Base-by-base conservation (phyloP, 2,888 invertebrate genomes). In the Sarcophaga caerulescens region DNA sequence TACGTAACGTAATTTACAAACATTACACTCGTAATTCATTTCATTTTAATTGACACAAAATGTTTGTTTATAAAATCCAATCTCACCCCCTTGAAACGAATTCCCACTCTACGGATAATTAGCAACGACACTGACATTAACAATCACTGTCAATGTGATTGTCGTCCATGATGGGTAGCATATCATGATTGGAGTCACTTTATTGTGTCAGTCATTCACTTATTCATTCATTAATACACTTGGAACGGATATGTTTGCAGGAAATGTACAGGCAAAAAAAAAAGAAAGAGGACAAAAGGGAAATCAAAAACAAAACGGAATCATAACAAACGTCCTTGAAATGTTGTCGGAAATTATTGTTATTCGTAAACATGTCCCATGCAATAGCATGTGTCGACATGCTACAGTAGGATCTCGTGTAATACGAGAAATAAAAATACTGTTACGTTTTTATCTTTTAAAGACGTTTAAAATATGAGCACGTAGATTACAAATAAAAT, bases 291-390 rank as follows among this genome's bases (percentile, higher is more conserved):
- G 35, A 35, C 35, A 63, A 0, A 23, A 23, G 10, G 23, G 69
- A 65, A 4, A 23, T 17, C 35, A 66, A 47, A 44, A 73, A 77
- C 52, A 17, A 71, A 69, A 77, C 71, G 73, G 59, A 74, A 74
- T 81, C 74, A 74, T 69, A 74, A 69, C 66, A 35, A 74, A 69
- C 74, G 85, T 77, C 85, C 85, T 85, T 85, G 81, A 85, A 69
- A 68, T n/a, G 63, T 77, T 71, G 59, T 25, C 47, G 77, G 66
- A 77, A 76, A 57, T 75, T 65, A 60, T 77, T 52, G 60, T 69
- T 19, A 60, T 74, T 47, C 59, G 76, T 82, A 63, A 57, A 59
- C 70, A 71, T 62, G 71, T 77, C 59, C 21, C 12, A 35, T 60
- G 35, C 59, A 65, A 69, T 19, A 65, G 76, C 70, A 66, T 65